phyloP scores from a whole-genome alignment of 2,888 invertebrate species.

The Drosophila longiperda region DNA sequence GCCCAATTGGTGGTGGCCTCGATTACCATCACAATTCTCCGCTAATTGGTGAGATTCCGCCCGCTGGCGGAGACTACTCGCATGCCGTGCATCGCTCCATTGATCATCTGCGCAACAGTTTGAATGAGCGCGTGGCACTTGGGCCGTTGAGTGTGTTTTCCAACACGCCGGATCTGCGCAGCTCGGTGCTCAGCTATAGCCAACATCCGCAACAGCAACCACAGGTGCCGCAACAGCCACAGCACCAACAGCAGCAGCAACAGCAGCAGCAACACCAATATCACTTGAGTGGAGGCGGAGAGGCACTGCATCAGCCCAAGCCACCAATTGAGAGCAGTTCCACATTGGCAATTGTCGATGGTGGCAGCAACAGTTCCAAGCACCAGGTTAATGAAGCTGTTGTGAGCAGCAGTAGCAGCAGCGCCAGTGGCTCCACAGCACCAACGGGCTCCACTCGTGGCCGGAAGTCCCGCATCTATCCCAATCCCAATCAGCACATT shows the following conservation, averaged over 20 bases:
- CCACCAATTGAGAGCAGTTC: slow-evolving; percentile 59
- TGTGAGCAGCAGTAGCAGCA: slow-evolving; percentile 65
- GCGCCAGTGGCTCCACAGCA: slow-evolving; percentile 41
- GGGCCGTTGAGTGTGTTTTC: slow-evolving; percentile 86
- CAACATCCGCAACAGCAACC: slow-evolving; percentile 78
- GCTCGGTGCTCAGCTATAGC: slow-evolving; percentile 83
- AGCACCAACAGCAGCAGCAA: slow-evolving; percentile 65
- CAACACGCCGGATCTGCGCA: slow-evolving; percentile 82
- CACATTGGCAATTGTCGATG: slow-evolving; percentile 38
- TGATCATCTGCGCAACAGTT: slow-evolving; percentile 87
- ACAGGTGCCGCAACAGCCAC: slow-evolving; percentile 86
- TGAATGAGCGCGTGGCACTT: slow-evolving; percentile 87
- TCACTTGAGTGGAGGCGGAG: slow-evolving; percentile 71
- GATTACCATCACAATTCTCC: slow-evolving; percentile 89
- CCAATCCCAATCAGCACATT: slow-evolving; percentile 83
- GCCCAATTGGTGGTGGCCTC: slow-evolving; percentile 87
- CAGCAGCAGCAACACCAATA: slow-evolving; percentile 86
- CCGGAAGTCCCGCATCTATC: slow-evolving; percentile 81
- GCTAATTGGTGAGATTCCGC: slow-evolving; percentile 89
- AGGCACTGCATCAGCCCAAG: slow-evolving; percentile 82
- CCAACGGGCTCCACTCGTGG: slow-evolving; percentile 75
- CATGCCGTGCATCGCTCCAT: slow-evolving; percentile 89
- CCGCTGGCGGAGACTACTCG: slow-evolving; percentile 87
- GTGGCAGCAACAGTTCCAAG: slow-evolving; percentile 42
- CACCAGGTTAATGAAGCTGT: slow-evolving; percentile 60